phyloP scores from a whole-genome alignment of 2,113 vertebrate species.

The Chlorodrepanis virens region DNA sequence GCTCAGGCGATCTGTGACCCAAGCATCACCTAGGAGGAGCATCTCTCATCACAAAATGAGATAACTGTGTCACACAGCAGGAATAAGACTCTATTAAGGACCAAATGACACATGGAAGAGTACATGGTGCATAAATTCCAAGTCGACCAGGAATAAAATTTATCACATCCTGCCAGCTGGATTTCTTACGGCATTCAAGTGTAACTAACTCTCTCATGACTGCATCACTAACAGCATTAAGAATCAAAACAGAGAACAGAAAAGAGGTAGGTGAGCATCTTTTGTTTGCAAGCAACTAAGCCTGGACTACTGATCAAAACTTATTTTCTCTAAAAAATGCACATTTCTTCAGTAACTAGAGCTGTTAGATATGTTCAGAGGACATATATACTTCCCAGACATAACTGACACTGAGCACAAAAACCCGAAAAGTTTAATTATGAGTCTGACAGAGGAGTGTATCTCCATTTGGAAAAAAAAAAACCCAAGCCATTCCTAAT shows the following conservation, averaged over 20 bases:
- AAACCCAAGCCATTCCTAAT: neutral
- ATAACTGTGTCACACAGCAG: neutral
- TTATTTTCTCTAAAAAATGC: neutral
- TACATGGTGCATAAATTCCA: neutral
- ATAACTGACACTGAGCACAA: neutral
- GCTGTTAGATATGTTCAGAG: neutral
- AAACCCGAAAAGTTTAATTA: neutral
- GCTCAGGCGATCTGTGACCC: neutral
- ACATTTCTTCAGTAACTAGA: neutral
- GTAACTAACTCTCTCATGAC: neutral
- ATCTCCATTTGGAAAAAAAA: neutral
- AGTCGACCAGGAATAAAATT: neutral
- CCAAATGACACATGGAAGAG: neutral
- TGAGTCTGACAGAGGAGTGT: neutral
- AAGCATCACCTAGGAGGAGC: neutral
- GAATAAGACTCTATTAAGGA: neutral
- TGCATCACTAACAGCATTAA: neutral
- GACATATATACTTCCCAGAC: neutral
- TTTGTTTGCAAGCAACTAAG: neutral
- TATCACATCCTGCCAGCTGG: neutral
- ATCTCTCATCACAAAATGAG: neutral
- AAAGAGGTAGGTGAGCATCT: neutral
- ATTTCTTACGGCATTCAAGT: neutral
- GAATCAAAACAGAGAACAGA: neutral
- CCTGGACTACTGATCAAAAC: neutral